Conservation (phyloP, 2,888 invertebrate species). For the Euphydryas editha region DNA sequence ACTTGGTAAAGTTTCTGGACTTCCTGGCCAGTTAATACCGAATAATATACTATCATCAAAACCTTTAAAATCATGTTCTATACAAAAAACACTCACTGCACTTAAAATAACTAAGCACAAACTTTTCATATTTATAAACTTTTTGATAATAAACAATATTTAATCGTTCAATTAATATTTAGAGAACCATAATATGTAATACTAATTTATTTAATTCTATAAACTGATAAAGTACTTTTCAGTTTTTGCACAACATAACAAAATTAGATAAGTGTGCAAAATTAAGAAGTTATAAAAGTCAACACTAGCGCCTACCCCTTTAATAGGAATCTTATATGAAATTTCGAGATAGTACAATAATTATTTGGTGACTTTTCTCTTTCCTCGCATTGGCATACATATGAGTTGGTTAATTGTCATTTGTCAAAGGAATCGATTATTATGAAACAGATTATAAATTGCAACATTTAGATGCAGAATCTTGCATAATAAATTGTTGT, state of each 20-base stretch:
- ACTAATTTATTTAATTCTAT: neutral
- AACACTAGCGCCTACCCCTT: neutral
- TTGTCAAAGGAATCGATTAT: slow-evolving; percentile 51
- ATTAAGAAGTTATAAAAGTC: neutral
- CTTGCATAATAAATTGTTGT: too few species aligned
- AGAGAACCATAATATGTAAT: slow-evolving; percentile 12
- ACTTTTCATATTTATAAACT: slow-evolving; percentile 54
- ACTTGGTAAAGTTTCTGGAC: slow-evolving; percentile 54
- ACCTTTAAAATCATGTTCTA: slow-evolving; percentile 87
- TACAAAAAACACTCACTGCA: slow-evolving; percentile 54
- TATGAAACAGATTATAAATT: neutral
- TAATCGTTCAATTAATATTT: neutral
- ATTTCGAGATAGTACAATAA: neutral
- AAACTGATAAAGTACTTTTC: neutral
- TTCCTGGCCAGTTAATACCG: slow-evolving; percentile 90
- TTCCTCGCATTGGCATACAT: slow-evolving; percentile 42
- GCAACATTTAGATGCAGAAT: neutral
- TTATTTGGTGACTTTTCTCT: slow-evolving; percentile 33
- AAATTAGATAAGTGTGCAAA: slow-evolving; percentile 2
- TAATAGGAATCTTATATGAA: neutral
- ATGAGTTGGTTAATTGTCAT: slow-evolving; percentile 71
- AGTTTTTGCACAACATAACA: neutral
- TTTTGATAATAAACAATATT: neutral
- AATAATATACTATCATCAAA: slow-evolving; percentile 93
- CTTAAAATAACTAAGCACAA: slow-evolving; percentile 54